Evolutionary conservation across 2,888 invertebrate species (phyloP).

Genomic region (Sinotaia quadrata): DNA sequence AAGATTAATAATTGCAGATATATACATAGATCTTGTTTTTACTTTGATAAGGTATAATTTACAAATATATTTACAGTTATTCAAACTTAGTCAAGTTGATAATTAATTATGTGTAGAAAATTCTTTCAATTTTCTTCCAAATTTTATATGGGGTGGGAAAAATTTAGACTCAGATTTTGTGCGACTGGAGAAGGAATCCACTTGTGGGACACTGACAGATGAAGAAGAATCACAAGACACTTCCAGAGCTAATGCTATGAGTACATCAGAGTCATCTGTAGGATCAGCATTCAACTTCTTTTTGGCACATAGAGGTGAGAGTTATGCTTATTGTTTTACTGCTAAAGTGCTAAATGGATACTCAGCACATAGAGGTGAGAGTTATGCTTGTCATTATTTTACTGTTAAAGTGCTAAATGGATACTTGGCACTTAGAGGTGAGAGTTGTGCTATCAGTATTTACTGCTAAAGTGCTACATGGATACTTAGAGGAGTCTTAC

Average conservation of each 20-base stretch:
- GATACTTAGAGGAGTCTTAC: too few relatives aligned
- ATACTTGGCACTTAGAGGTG: background rate
- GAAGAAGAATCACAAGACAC: slow-evolving; percentile 3
- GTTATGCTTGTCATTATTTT: too few relatives aligned
- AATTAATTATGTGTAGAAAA: too few relatives aligned
- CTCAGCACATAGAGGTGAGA: background rate
- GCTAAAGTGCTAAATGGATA: background rate
- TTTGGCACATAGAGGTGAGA: slow-evolving; percentile 21
- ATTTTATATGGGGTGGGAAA: too few relatives aligned
- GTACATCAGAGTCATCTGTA: slow-evolving; percentile 26
- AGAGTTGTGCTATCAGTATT: too few relatives aligned
- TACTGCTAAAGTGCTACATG: background rate
- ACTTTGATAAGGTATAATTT: too few relatives aligned
- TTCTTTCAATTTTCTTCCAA: too few relatives aligned
- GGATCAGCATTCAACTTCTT: slow-evolving; percentile 33
- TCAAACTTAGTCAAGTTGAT: too few relatives aligned
- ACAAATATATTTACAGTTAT: too few relatives aligned
- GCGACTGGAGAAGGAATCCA: slow-evolving; percentile 31
- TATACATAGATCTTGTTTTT: too few relatives aligned
- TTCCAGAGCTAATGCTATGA: slow-evolving; percentile 6
- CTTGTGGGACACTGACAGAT: slow-evolving; percentile 12
- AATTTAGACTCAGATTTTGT: slow-evolving; percentile 38
- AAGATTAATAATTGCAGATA: too few relatives aligned
- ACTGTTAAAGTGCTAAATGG: background rate
- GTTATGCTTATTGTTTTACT: background rate